Conservation (phyloP, 2,113 vertebrate species). For the Oreochromis aureus region DNA sequence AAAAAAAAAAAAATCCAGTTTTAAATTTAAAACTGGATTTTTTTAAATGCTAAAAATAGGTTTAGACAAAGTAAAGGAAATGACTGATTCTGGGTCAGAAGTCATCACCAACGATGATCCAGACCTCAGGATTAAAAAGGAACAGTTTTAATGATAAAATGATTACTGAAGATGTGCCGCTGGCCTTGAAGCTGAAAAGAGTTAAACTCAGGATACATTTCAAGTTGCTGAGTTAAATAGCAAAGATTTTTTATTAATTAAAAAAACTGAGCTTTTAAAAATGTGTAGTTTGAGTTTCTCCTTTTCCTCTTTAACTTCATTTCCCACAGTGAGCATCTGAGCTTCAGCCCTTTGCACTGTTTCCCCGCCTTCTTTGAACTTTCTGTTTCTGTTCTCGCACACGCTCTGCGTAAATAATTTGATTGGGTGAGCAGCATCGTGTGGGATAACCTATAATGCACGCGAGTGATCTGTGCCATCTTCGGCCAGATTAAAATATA, state of each 20-base stretch:
- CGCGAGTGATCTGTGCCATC: rapidly evolving
- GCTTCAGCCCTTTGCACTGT: not conserved
- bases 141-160: no score
- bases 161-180: no score
- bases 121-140: no score
- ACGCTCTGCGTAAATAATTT: rapidly evolving
- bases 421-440: not conserved
- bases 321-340: not conserved
- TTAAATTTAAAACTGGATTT: no score
- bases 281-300: not conserved
- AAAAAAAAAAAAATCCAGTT: no score
- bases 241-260: rapidly evolving
- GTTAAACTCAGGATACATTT: no score
- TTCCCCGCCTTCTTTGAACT: not conserved
- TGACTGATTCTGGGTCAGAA: no score
- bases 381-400: not conserved
- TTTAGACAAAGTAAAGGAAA: no score
- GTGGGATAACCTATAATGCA: not conserved
- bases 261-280: not conserved
- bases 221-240: no score
- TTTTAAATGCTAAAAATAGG: no score
- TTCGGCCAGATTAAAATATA: rapidly evolving
- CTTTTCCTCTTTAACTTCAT: rapidly evolving
- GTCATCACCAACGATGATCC: no score
- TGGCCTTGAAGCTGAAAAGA: no score